A percentile compares a stretch with the other conserved stretches of the same genome.
Evolutionary conservation across 1,140 invertebrate genomes (phyloP).

Genomic region (Danaus melanippus): DNA sequence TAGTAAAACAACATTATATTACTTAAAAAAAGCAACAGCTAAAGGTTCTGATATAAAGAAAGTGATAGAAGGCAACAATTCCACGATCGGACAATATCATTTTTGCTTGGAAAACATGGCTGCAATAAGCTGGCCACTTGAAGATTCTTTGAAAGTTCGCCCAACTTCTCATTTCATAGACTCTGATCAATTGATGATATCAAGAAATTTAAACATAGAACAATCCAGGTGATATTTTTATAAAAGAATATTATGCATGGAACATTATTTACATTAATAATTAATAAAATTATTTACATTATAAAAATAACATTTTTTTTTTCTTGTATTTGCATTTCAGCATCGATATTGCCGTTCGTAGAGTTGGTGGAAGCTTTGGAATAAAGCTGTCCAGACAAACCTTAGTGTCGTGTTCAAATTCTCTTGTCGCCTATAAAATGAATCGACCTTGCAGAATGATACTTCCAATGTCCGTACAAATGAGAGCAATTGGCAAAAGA

Average conservation of each 20-base stretch:
- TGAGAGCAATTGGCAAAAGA: conserved; percentile 76
- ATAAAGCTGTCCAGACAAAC: conserved; percentile 9
- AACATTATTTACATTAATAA: too few relatives aligned
- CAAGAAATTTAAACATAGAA: conserved; percentile 67
- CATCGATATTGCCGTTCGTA: conserved; percentile 69
- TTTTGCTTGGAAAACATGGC: conserved; percentile 73
- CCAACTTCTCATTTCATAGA: conserved; percentile 64
- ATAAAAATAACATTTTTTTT: too few relatives aligned
- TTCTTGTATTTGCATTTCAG: conserved; percentile 44
- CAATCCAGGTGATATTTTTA: conserved; percentile 16
- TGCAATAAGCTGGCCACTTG: conserved; percentile 74
- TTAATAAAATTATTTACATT: background rate
- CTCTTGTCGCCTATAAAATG: conserved; percentile 24
- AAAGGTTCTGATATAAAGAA: conserved; percentile 48
- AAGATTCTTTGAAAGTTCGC: conserved; percentile 71
- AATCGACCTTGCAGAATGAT: conserved; percentile 41
- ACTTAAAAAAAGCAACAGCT: conserved; percentile 35
- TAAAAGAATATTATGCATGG: background rate
- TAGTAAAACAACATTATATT: conserved; percentile 28
- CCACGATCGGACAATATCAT: conserved; percentile 49
- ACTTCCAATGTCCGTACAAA: conserved; percentile 75
- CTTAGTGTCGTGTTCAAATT: conserved; percentile 4
- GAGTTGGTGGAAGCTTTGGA: conserved; percentile 13
- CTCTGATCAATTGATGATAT: conserved; percentile 69
- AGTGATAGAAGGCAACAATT: conserved; percentile 42